Evolutionary conservation across 2,888 invertebrate genomes (phyloP).

Genomic region (Griposia aprilina): DNA sequence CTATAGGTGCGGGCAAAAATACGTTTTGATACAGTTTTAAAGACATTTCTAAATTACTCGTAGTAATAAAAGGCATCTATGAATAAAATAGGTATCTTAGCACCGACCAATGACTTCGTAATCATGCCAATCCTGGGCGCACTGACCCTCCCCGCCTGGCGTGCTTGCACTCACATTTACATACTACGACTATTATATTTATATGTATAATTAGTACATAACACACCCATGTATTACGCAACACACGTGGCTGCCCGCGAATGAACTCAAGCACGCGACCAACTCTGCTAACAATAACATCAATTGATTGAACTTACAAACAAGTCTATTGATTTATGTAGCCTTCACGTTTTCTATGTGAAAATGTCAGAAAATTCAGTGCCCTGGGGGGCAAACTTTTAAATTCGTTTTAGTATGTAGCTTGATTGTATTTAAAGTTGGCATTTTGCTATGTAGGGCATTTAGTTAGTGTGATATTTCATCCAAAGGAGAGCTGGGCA

Average conservation of each 20-base stretch:
- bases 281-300: constrained; percentile 29
- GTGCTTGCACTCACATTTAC: constrained; percentile 40
- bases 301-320: constrained; percentile 15
- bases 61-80: not conserved
- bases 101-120: not conserved
- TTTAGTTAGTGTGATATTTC: not conserved
- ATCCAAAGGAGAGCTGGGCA: not conserved
- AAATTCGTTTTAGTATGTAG: constrained; percentile 8
- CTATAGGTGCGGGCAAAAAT: not conserved
- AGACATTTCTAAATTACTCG: not conserved
- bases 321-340: constrained; percentile 1
- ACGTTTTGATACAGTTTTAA: not conserved
- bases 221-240: constrained; percentile 32
- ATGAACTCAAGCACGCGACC: constrained; percentile 38
- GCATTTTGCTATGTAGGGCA: not conserved
- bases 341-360: not conserved
- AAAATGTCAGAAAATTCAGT: not conserved
- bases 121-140: constrained; percentile 15
- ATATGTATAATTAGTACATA: constrained; percentile 28
- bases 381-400: not conserved
- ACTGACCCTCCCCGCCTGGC: constrained; percentile 39
- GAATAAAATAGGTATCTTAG: constrained; percentile 11
- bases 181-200: constrained; percentile 36
- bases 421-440: not conserved
- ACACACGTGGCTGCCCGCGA: constrained; percentile 33